phyloP scores from a whole-genome alignment of 1,140 invertebrate species.

The Stegodyphus mimosarum region DNA sequence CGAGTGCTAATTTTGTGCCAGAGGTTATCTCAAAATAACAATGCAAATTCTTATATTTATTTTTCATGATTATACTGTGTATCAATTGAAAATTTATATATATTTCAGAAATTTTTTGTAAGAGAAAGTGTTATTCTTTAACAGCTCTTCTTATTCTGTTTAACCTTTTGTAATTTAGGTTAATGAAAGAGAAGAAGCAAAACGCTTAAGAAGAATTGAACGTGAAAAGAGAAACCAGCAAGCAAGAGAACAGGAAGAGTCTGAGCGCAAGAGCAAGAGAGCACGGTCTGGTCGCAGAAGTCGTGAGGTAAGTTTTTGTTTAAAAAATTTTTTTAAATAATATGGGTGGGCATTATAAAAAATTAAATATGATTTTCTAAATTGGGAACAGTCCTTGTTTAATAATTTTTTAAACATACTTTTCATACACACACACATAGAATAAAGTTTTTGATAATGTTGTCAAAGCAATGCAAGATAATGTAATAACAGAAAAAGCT shows the following conservation, averaged over 20 bases:
- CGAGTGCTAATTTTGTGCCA: too few relatives aligned
- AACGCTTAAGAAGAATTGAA: constrained; percentile 33
- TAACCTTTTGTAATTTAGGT: constrained; percentile 4
- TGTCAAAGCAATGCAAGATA: too few relatives aligned
- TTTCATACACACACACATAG: too few relatives aligned
- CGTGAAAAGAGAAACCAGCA: constrained; percentile 55
- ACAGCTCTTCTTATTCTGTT: not conserved
- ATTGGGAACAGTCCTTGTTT: too few relatives aligned
- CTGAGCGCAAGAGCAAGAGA: constrained; percentile 36
- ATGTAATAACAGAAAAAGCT: too few relatives aligned
- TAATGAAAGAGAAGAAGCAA: constrained; percentile 23
- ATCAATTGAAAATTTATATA: too few relatives aligned
- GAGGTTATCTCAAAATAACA: too few relatives aligned
- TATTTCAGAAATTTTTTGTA: too few relatives aligned
- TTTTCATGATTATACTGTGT: too few relatives aligned
- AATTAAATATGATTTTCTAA: not conserved
- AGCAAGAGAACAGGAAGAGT: constrained; percentile 39
- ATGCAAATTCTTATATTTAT: too few relatives aligned
- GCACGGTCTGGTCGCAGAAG: constrained; percentile 15
- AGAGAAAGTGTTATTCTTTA: not conserved
- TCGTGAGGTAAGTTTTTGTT: constrained; percentile 3
- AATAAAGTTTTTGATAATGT: too few relatives aligned
- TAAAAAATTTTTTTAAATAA: not conserved
- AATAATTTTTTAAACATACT: too few relatives aligned
- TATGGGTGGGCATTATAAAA: not conserved